These are phyloP conservation scores for Myripristis murdjan DNA, from an alignment of 2,797 vertebrate species.

Conservation along the genomic window DNA sequence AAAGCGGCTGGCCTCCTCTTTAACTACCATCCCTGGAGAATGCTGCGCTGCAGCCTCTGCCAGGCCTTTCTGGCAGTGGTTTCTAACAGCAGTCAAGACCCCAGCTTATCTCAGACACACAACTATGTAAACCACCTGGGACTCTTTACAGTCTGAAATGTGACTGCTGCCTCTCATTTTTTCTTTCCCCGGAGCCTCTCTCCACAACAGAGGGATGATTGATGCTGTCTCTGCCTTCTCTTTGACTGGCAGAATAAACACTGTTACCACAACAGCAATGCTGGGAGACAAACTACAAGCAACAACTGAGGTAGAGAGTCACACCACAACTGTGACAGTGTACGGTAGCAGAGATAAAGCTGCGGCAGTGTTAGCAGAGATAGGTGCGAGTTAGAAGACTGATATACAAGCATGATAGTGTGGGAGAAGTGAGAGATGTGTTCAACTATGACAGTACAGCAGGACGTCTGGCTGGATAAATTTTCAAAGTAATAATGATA, in stretches of 20 bases:
- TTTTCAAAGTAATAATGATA: constrained; percentile 42
- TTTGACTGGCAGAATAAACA: constrained; percentile 80
- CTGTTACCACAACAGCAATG: constrained; percentile 63
- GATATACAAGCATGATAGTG: constrained; percentile 46
- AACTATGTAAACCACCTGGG: constrained; percentile 68
- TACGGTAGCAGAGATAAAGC: constrained; percentile 61
- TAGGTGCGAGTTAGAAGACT: constrained; percentile 61
- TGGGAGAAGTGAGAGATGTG: constrained; percentile 35
- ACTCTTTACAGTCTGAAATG: constrained; percentile 68
- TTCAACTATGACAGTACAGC: constrained; percentile 46
- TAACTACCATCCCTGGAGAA: not conserved
- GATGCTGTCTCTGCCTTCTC: constrained; percentile 66
- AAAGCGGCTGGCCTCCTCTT: not conserved
- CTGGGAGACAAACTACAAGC: constrained; percentile 71
- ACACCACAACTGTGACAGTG: constrained; percentile 63
- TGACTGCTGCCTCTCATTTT: constrained; percentile 50
- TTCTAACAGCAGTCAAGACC: constrained; percentile 65
- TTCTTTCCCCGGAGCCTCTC: constrained; percentile 14
- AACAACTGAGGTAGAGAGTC: constrained; percentile 68
- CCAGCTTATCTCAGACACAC: constrained; percentile 66
- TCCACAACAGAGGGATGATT: constrained; percentile 66
- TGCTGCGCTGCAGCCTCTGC: not conserved
- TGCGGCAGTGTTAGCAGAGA: constrained; percentile 59
- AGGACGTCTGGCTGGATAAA: constrained; percentile 27
- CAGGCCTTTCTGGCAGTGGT: not conserved